Percentiles rank a stretch among this genome's conserved stretches.
Evolutionary conservation across 2,888 invertebrate species (phyloP).

Genomic region (Seira sanloemensis): DNA sequence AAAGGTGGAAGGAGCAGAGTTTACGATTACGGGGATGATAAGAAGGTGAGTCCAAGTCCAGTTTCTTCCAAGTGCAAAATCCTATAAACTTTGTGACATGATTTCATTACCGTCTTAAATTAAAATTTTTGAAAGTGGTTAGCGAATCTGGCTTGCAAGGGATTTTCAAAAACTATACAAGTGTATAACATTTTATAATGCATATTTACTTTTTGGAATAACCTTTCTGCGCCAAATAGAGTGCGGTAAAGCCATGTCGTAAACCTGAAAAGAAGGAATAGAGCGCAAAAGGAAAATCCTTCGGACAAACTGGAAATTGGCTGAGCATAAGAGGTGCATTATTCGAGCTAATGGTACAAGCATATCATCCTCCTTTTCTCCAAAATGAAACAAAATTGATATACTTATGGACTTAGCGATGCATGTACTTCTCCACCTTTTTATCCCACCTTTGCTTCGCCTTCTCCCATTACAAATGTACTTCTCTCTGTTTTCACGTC

Average conservation of each 20-base stretch:
- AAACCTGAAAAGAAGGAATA: no score
- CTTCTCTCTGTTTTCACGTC: conserved; percentile 28
- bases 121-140: not conserved
- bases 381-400: conserved; percentile 7
- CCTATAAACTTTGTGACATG: not conserved
- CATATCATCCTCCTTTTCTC: conserved; percentile 8
- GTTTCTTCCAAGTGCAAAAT: not conserved
- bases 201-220: no score
- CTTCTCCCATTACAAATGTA: conserved; percentile 22
- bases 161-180: no score
- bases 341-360: no score
- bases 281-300: no score
- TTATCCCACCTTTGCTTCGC: conserved; percentile 19
- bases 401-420: conserved; percentile 8
- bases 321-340: not conserved
- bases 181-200: no score
- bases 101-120: conserved; percentile 3
- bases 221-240: no score
- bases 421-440: conserved; percentile 12
- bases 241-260: no score
- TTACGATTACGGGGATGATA: not conserved
- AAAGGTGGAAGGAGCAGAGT: not conserved
- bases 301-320: not conserved
- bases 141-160: no score
- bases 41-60: not conserved